Conservation (phyloP, 2,888 invertebrate genomes). For the Xanthorhoe designata region DNA sequence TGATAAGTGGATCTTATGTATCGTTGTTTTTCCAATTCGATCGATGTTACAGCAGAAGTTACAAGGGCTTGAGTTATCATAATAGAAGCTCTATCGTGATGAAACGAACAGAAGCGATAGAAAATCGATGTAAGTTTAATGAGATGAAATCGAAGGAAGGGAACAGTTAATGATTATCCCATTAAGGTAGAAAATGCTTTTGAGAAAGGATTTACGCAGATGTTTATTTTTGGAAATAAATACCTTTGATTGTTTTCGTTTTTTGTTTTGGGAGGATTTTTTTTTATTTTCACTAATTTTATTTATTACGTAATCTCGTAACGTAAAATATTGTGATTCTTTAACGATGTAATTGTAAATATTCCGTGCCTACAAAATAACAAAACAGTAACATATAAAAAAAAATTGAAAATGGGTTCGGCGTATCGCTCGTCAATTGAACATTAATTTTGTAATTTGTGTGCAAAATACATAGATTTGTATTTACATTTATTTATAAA, state of each 20-base stretch:
- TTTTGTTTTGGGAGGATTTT: not conserved
- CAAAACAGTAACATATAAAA: too few relatives aligned
- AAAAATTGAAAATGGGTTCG: too few relatives aligned
- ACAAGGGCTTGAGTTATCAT: not conserved
- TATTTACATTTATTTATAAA: too few relatives aligned
- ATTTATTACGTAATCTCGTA: too few relatives aligned
- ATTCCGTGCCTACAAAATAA: too few relatives aligned
- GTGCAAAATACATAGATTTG: too few relatives aligned
- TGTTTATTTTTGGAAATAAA: not conserved
- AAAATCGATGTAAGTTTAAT: not conserved
- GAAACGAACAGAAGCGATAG: not conserved
- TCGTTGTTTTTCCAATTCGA: not conserved
- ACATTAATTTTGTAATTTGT: too few relatives aligned
- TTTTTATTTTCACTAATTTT: too few relatives aligned
- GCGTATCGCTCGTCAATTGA: too few relatives aligned
- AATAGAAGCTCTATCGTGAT: not conserved
- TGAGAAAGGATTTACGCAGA: not conserved
- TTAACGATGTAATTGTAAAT: too few relatives aligned
- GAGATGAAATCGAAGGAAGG: not conserved
- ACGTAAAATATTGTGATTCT: too few relatives aligned
- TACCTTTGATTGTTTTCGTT: not conserved
- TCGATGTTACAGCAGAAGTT: not conserved
- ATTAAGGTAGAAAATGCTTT: constrained; percentile 1
- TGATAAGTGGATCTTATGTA: too few relatives aligned
- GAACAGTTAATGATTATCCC: not conserved